Base-by-base conservation (phyloP, 1,140 invertebrate species). In the Pseudomyrmex gracilis region DNA sequence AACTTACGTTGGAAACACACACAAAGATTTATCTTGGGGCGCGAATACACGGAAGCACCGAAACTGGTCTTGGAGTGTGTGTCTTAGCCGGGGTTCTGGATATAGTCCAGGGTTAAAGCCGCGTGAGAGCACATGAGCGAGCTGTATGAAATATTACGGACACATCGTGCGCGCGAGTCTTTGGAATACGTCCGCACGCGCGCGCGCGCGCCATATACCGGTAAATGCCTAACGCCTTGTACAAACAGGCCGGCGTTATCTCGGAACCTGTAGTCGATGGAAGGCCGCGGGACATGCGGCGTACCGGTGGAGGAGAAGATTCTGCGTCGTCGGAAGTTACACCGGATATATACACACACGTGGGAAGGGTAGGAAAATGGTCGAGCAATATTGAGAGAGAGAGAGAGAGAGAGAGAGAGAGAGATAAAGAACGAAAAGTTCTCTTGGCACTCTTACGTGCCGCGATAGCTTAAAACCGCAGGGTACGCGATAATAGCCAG, bases 401-500 rank as follows among this genome's bases (percentile, higher is more conserved):
- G 49, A 82, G 51, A 61, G 80, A 53, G 77, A 73, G 85, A 51
- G 67, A 77, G 60, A 73, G 86, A 80, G 84, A 10, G 84, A 82
- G 74, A 73, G 66, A 43, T 5, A 34, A 34, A 77, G 58, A 80
- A 53, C 78, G 73, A 85, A 88, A 34, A 89, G 71, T 80, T 70
- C 82, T 78, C 66, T 57, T 60, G 73, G 57, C 45, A 84, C 63
- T 85, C 66, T 83, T 87, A 82, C 68, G 58, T 82, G 51, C 45
- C 55, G 83, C 85, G 87, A 91, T 89, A 89, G 87, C 85, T 91
- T 87, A 90, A 92, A 92, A 93, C 90, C 93, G 90, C 92, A 86
- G 90, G 90, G 84, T 90, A 85, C 82, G 91, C 91, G 91, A 93
- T 93, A 93, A 93, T 92, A 86, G 86, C 73, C 64, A 88, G 77